Conservation (phyloP, 2,888 invertebrate genomes). For the Maniola hyperantus region DNA sequence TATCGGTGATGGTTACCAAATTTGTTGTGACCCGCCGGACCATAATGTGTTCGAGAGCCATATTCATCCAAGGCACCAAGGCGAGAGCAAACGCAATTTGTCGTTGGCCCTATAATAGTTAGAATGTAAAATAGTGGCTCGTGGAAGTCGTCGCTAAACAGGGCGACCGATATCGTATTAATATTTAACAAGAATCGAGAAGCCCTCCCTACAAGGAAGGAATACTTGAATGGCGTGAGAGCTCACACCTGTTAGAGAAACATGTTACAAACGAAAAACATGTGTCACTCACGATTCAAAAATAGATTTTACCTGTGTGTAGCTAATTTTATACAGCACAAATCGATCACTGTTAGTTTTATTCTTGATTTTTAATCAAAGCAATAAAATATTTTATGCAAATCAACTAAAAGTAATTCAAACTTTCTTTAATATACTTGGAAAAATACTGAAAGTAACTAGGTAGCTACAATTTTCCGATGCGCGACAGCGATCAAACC, state of each 20-base stretch:
- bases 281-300: background rate
- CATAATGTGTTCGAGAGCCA: too few relatives aligned
- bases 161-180: conserved; percentile 46
- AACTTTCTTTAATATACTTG: background rate
- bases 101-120: too few relatives aligned
- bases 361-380: background rate
- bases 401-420: background rate
- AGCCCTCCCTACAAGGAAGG: conserved; percentile 56
- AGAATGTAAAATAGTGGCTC: conserved; percentile 1
- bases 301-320: background rate
- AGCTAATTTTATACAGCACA: too few relatives aligned
- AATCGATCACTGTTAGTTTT: background rate
- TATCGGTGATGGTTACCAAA: too few relatives aligned
- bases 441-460: too few relatives aligned
- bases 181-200: conserved; percentile 63
- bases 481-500: background rate
- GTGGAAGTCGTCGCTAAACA: background rate
- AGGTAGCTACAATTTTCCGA: background rate
- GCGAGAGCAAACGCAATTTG: too few relatives aligned
- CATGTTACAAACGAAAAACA: background rate
- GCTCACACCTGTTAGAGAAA: background rate
- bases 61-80: too few relatives aligned
- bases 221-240: conserved; percentile 46
- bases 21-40: too few relatives aligned
- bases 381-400: background rate